Evolutionary conservation across 2,888 invertebrate species (phyloP), one percentile per base, ranked within the genome.

Genomic region (Nomada fucata): DNA sequence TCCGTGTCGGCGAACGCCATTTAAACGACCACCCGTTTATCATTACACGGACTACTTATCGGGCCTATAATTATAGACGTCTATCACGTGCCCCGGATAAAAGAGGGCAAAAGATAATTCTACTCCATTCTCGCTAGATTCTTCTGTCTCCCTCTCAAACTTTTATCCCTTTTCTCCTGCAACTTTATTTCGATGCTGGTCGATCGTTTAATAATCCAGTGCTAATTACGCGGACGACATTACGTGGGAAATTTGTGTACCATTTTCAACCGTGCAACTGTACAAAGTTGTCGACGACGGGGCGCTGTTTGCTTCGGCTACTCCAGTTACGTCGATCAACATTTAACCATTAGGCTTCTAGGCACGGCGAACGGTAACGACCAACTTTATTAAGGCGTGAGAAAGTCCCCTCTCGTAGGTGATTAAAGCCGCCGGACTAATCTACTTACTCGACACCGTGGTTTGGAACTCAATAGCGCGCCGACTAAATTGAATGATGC

Each of bases 1-100:
- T 44, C 44, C 44, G 52, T 42, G 67, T 7, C 76, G 74, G 71
- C 73, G 69, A 80, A 72, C 74, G 76, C 77, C 74, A 63, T 77
- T 79, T 75, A 77, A 52, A 59, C 69, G 74, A 69, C 72, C 47
- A 47, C 11, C 82, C 88, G 88, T 88, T 87, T 86, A 81, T 87
- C 87, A 79, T 88, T 83, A 88, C 84, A 79, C 76, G 76, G 61
- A 36, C 86, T 69, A 87, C 36, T 87, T 86, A 84, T 86, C 84
- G 74, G 47, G 78, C 53, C 68, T 61, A 64, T 74, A 73, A 85
- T 85, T 82, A 78, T 84, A 76, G 76, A 68, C 71, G 84, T 82
- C 79, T 85, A 85, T 82, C 85, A 76, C 72, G 42, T 15, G 69
- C 36, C 47, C 23, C 26, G 23, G 69, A 52, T 57, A 76, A 67